A percentile compares a stretch with the other conserved stretches of the same genome.
Conservation (phyloP, 2,888 invertebrate species). For the Lumbricus terrestris region DNA sequence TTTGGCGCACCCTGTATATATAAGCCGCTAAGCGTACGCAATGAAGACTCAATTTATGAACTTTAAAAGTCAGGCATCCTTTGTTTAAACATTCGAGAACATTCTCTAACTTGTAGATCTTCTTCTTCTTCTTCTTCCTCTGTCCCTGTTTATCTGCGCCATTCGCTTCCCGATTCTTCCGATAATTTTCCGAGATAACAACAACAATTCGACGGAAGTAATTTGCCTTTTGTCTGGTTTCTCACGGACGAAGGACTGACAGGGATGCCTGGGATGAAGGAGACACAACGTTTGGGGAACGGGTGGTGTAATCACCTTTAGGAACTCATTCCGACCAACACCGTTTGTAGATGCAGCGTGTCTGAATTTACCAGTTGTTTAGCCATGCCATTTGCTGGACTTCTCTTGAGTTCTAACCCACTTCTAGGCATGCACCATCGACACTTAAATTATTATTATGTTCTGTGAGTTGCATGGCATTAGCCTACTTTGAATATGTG, state of each 20-base stretch:
- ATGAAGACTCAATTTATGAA: neutral
- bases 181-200: neutral
- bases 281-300: neutral
- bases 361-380: neutral
- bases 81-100: neutral
- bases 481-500: too few relatives aligned
- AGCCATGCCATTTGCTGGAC: neutral
- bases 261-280: too few relatives aligned
- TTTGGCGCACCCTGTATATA: too few relatives aligned
- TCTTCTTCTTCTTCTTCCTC: neutral
- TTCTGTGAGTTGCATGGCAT: too few relatives aligned
- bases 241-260: neutral
- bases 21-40: too few relatives aligned
- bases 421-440: too few relatives aligned
- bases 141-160: neutral
- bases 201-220: neutral
- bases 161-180: neutral
- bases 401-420: neutral
- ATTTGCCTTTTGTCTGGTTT: neutral
- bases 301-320: too few relatives aligned
- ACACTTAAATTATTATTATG: too few relatives aligned
- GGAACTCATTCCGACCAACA: neutral
- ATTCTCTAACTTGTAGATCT: neutral
- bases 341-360: neutral
- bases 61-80: neutral